Percentiles rank a stretch among this genome's conserved stretches.
Evolutionary conservation across 2,888 invertebrate species (phyloP).

Genomic region (Cheilosia scutellata): DNA sequence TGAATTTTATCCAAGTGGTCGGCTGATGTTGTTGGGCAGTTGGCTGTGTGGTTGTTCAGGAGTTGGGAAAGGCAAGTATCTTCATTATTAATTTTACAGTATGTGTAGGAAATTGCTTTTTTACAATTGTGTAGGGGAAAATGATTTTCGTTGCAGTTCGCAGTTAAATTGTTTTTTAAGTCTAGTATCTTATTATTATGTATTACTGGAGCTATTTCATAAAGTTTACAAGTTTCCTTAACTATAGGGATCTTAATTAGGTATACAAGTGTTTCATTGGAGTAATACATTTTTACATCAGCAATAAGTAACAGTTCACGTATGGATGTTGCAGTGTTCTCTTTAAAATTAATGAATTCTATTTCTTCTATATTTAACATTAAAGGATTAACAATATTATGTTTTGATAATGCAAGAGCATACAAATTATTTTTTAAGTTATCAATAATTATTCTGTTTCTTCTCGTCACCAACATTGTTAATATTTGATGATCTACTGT

Average conservation of each 20-base stretch:
- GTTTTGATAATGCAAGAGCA: neutral
- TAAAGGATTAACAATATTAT: neutral
- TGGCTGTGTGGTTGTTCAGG: too few species aligned
- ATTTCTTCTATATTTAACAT: slow-evolving; percentile 12
- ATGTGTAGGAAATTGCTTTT: too few species aligned
- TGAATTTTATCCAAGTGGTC: too few species aligned
- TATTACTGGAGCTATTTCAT: too few species aligned
- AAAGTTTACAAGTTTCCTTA: neutral
- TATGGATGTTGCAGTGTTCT: slow-evolving; percentile 3
- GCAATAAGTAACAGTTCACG: neutral
- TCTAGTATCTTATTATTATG: too few species aligned
- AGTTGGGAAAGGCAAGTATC: too few species aligned
- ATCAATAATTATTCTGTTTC: slow-evolving; percentile 6
- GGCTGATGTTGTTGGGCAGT: too few species aligned
- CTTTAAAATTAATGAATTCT: neutral
- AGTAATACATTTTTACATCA: slow-evolving; percentile 1
- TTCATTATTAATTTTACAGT: too few species aligned
- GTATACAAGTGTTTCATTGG: neutral
- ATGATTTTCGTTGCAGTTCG: too few species aligned
- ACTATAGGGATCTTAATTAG: slow-evolving; percentile 18
- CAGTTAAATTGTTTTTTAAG: too few species aligned
- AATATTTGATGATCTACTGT: neutral
- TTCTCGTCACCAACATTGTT: slow-evolving; percentile 2
- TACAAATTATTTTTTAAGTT: slow-evolving; percentile 8
- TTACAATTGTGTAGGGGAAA: too few species aligned